Conservation (phyloP, 2,797 vertebrate genomes). For the Cheirogaleus major region DNA sequence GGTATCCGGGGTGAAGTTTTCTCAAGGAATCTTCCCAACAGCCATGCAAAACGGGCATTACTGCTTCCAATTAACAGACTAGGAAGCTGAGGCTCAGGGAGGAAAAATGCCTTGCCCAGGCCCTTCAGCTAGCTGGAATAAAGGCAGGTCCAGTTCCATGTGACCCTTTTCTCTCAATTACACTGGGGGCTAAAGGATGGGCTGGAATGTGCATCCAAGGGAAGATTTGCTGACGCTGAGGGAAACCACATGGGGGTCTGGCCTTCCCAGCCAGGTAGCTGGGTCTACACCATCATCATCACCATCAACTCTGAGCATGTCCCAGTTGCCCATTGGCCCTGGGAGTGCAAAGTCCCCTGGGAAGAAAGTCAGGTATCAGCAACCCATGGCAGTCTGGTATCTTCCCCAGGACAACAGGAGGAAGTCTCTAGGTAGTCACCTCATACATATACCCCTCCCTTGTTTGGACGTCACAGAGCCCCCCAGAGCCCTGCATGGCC, state of each 20-base stretch:
- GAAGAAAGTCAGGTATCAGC: neutral
- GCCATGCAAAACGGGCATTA: neutral
- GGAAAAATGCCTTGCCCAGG: neutral
- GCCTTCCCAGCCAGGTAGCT: neutral
- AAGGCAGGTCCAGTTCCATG: neutral
- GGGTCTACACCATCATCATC: neutral
- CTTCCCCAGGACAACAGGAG: neutral
- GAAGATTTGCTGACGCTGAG: neutral
- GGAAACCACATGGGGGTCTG: fast-evolving
- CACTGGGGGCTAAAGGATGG: neutral
- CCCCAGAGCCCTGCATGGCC: neutral
- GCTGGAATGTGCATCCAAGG: neutral
- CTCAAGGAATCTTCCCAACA: neutral
- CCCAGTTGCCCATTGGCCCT: neutral
- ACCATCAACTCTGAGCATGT: neutral
- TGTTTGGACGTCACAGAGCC: neutral
- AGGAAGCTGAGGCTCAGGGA: neutral
- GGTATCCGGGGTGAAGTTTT: neutral
- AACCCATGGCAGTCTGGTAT: neutral
- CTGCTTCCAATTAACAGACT: neutral
- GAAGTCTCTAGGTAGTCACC: neutral
- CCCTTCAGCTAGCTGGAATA: neutral
- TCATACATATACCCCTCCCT: neutral
- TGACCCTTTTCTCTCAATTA: neutral
- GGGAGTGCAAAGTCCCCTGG: neutral